Conservation (phyloP, 1,140 invertebrate species). For the Harpegnathos saltator region DNA sequence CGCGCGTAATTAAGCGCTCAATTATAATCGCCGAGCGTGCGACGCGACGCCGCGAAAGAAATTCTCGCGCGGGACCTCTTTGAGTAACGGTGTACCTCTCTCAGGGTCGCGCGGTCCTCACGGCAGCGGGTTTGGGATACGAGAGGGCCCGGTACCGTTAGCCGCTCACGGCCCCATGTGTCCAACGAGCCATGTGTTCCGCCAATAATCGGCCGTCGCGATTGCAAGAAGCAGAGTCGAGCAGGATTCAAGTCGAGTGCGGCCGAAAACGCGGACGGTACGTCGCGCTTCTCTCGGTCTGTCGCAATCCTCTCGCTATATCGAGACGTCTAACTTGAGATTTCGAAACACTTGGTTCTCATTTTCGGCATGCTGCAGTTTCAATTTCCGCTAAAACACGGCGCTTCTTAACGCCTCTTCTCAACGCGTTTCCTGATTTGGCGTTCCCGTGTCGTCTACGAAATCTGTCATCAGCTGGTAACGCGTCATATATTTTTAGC, state of each 20-base stretch:
- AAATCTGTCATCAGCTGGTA: too few relatives aligned
- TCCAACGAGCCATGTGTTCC: conserved; percentile 37
- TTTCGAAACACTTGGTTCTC: too few relatives aligned
- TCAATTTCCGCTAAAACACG: too few relatives aligned
- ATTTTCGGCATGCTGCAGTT: too few relatives aligned
- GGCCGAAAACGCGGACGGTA: too few relatives aligned
- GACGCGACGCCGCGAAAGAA: conserved; percentile 39
- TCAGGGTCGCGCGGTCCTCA: conserved; percentile 44
- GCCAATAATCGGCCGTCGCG: conserved; percentile 22
- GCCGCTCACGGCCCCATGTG: conserved; percentile 53
- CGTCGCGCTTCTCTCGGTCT: too few relatives aligned
- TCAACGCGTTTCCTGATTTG: too few relatives aligned
- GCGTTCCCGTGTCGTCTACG: too few relatives aligned
- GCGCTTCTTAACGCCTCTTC: too few relatives aligned
- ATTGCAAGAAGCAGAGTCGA: conserved; percentile 23
- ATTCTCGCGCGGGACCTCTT: conserved; percentile 29
- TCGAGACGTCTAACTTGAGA: too few relatives aligned
- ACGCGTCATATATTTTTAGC: too few relatives aligned
- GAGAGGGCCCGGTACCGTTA: conserved; percentile 66
- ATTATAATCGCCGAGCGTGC: conserved; percentile 27
- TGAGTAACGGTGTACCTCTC: conserved; percentile 53
- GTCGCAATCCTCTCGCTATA: too few relatives aligned
- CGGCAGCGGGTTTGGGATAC: conserved; percentile 41
- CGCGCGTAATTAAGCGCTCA: conserved; percentile 40
- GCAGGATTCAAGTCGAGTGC: not conserved